phyloP scores from a whole-genome alignment of 92 coral and sea anemone genomes.

The Scolanthus callimorphus region DNA sequence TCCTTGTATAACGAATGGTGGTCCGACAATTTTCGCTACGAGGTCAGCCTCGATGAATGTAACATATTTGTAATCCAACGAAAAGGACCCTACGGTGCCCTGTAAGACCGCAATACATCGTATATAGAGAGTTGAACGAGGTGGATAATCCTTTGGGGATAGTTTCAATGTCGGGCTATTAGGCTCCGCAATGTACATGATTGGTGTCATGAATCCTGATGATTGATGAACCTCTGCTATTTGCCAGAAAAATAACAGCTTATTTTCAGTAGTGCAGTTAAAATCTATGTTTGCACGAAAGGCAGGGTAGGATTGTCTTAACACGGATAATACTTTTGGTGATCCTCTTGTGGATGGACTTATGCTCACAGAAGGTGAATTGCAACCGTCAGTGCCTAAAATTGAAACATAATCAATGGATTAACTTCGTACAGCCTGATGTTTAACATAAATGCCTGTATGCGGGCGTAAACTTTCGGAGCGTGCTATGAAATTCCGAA shows the following conservation, averaged over 20 bases:
- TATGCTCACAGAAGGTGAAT: conserved; percentile 7
- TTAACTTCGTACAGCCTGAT: too few relatives aligned
- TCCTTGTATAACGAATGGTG: conserved; percentile 2
- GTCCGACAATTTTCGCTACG: conserved; percentile 31
- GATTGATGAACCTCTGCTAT: neutral
- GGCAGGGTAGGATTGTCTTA: neutral
- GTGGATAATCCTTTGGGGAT: neutral
- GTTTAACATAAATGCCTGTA: too few relatives aligned
- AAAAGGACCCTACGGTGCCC: conserved; percentile 2
- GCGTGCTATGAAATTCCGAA: too few relatives aligned
- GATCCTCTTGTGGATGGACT: conserved; percentile 4
- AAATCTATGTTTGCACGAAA: conserved; percentile 1
- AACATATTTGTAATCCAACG: conserved; percentile 16
- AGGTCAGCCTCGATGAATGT: conserved; percentile 24
- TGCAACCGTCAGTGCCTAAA: conserved; percentile 10
- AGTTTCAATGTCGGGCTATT: neutral
- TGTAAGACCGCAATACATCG: conserved; percentile 9
- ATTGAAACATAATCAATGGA: too few relatives aligned
- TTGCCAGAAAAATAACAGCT: conserved; percentile 17
- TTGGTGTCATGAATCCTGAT: conserved; percentile 6
- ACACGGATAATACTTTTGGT: conserved; percentile 5
- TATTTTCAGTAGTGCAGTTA: neutral
- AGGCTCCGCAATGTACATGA: neutral
- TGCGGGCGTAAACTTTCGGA: too few relatives aligned
- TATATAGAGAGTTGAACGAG: neutral